Evolutionary conservation across 64 coral and sea anemone genomes (phyloP).

Genomic region (Montipora cactus): DNA sequence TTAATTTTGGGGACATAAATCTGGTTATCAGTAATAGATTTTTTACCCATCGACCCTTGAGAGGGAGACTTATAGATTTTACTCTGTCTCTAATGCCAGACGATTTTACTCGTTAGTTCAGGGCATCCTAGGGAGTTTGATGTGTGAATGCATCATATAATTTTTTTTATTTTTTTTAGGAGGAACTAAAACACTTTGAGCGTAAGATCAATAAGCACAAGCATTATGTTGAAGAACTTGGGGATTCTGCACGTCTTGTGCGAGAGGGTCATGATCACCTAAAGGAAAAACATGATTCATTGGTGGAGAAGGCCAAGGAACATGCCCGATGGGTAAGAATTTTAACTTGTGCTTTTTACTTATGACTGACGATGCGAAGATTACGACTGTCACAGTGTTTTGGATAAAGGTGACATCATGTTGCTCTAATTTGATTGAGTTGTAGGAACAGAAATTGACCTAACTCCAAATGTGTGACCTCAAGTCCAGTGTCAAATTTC

Average conservation of each 20-base stretch:
- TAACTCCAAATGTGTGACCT: too few species aligned
- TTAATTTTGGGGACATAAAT: too few species aligned
- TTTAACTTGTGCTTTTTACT: background rate
- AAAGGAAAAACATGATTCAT: constrained; percentile 64
- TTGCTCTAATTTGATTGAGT: too few species aligned
- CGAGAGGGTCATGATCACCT: constrained; percentile 59
- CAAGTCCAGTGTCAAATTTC: too few species aligned
- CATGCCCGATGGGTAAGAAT: constrained; percentile 83
- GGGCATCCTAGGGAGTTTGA: too few species aligned
- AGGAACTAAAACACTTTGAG: constrained; percentile 88
- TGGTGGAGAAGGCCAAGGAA: constrained; percentile 75
- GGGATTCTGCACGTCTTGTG: constrained; percentile 61
- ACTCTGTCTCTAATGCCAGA: too few species aligned
- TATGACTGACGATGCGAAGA: background rate
- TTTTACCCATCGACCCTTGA: too few species aligned
- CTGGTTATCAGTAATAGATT: too few species aligned
- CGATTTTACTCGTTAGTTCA: too few species aligned
- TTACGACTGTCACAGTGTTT: background rate
- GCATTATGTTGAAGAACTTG: constrained; percentile 75
- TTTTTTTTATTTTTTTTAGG: constrained; percentile 3
- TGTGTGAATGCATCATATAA: background rate
- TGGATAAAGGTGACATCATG: background rate
- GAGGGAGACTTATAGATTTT: too few species aligned
- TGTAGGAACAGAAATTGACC: too few species aligned
- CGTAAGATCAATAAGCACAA: constrained; percentile 89